Base-by-base conservation (phyloP, 2,888 invertebrate genomes). In the Pristionchus entomophagus region DNA sequence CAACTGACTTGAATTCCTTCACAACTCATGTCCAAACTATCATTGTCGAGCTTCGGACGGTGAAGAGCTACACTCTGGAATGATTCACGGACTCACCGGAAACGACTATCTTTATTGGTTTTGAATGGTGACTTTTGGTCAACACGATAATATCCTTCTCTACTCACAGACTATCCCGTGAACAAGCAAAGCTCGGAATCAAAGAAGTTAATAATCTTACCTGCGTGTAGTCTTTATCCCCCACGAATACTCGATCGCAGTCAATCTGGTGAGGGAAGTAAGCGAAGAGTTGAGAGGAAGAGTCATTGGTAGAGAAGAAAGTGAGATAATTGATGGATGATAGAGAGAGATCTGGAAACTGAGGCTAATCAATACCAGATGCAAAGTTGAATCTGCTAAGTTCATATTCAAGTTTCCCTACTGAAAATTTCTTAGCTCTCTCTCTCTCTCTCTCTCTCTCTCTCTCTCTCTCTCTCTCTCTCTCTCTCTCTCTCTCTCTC, bases 41-140 rank as follows among this genome's bases (percentile, higher is more conserved):
- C 78, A 49, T 80, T 80, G 29, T 80, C 78, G 10, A 80, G 41
- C 51, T 80, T 49, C 78, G 41, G 41, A 17, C 78, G 78, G 51
- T 80, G 49, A 19, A 80, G 17, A 10, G 78, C 78, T 49, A 80
- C 26, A 26, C 51, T 80, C 78, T 80, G 78, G n/a, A 73, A 26
- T 17, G n/a, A 3, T 62, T 8, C 38, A 32, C 56, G 56, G 45
- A 14, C n/a, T n/a, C n/a, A n/a, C n/a, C n/a, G n/a, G n/a, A n/a
- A n/a, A n/a, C n/a, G n/a, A n/a, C 45, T 10, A 45, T 45, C 14
- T 6, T 45, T 45, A 14, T 14, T 32, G 12, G 29, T 62, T 62
- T 62, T 22, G n/a, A n/a, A 22, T 56, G 56, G 10, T 59, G 14
- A 10, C n/a, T n/a, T n/a, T n/a, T n/a, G n/a, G n/a, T n/a, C n/a